Evolutionary conservation across 2,797 vertebrate species (phyloP).

Genomic region (Gephyroberyx darwinii): DNA sequence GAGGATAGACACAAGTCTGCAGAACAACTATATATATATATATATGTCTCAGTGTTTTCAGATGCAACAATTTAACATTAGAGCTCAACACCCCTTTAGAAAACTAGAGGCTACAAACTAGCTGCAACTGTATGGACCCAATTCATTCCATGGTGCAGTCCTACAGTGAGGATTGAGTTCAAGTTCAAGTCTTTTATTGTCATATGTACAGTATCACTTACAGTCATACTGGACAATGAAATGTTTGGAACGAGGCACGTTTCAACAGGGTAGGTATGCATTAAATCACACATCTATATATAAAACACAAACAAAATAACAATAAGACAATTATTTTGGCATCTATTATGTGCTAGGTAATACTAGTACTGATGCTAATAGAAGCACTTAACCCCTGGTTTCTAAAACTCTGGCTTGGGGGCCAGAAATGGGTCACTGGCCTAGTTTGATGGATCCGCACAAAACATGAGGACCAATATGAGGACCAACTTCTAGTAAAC

Average conservation of each 20-base stretch:
- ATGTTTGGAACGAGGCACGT: too few relatives aligned
- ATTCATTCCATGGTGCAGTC: neutral
- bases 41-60: too few relatives aligned
- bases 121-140: neutral
- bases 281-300: too few relatives aligned
- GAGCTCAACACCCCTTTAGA: neutral
- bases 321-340: too few relatives aligned
- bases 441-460: conserved; percentile 11
- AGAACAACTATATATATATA: neutral
- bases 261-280: too few relatives aligned
- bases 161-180: too few relatives aligned
- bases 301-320: too few relatives aligned
- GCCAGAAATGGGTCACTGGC: conserved; percentile 19
- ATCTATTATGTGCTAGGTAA: too few relatives aligned
- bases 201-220: too few relatives aligned
- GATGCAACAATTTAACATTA: neutral
- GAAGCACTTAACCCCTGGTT: neutral
- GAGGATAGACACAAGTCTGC: neutral
- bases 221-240: too few relatives aligned
- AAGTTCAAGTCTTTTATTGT: too few relatives aligned
- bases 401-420: neutral
- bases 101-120: neutral
- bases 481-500: conserved; percentile 10
- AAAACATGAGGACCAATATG: neutral
- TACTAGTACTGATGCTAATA: too few relatives aligned